Evolutionary conservation across 2,797 vertebrate genomes (phyloP).

Genomic region (Tragelaphus eurycerus): DNA sequence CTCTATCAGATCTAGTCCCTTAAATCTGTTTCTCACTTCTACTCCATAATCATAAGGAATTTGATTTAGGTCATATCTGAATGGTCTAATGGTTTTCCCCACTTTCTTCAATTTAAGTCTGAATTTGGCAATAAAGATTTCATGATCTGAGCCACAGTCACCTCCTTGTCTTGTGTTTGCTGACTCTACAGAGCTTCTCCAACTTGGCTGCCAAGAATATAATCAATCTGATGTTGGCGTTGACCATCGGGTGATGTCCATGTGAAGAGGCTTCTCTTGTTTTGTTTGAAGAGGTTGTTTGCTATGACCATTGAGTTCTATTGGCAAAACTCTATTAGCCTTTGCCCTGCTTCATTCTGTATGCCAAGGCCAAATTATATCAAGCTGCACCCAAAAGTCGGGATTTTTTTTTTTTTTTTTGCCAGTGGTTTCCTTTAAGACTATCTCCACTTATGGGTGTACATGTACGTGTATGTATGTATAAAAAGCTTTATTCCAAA

Average conservation of each 20-base stretch:
- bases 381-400: not conserved
- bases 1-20: not conserved
- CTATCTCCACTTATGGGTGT: not conserved
- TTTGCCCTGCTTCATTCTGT: not conserved
- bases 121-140: not conserved
- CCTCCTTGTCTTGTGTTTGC: fast-evolving
- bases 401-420: not conserved
- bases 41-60: not conserved
- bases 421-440: not conserved
- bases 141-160: not conserved
- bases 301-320: not conserved
- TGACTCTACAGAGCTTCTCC: not conserved
- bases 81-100: not conserved
- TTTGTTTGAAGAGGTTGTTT: not conserved
- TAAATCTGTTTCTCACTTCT: not conserved
- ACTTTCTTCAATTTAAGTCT: not conserved
- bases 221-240: not conserved
- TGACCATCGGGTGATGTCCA: not conserved
- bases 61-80: not conserved
- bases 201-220: not conserved
- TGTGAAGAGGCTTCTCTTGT: not conserved
- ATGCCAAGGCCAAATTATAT: not conserved
- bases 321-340: not conserved
- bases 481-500: constrained; percentile 1
- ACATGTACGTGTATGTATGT: not conserved